phyloP scores from a whole-genome alignment of 2,797 vertebrate species.

The Sebastes minor region DNA sequence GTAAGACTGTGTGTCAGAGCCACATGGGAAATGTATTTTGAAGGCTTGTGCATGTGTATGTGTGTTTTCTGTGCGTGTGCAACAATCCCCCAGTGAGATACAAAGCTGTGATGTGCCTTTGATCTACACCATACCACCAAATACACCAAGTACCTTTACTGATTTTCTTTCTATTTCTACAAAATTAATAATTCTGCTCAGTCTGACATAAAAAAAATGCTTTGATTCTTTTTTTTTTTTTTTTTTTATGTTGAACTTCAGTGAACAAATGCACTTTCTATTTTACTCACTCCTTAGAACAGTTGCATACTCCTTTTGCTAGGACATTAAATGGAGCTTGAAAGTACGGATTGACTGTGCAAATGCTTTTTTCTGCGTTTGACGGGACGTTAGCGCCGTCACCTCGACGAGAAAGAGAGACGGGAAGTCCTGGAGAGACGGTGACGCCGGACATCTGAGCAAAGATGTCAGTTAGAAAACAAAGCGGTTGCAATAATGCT shows the following conservation, averaged over 20 bases:
- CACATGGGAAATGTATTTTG: slow-evolving; percentile 48
- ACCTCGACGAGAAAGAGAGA: not conserved
- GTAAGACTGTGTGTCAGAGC: slow-evolving; percentile 49
- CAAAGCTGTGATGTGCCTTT: slow-evolving; percentile 79
- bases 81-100: slow-evolving; percentile 72
- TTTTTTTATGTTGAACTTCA: slow-evolving; percentile 71
- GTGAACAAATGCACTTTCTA: slow-evolving; percentile 76
- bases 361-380: slow-evolving; percentile 62
- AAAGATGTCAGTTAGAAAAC: not conserved
- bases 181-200: slow-evolving; percentile 63
- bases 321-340: slow-evolving; percentile 79
- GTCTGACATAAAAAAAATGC: slow-evolving; percentile 62
- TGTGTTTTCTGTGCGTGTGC: slow-evolving; percentile 70
- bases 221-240: slow-evolving; percentile 72
- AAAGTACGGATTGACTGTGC: slow-evolving; percentile 67
- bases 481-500: not conserved
- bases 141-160: slow-evolving; percentile 65
- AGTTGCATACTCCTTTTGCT: slow-evolving; percentile 72
- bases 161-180: slow-evolving; percentile 71
- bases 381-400: not conserved
- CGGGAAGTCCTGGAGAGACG: not conserved
- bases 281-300: slow-evolving; percentile 72
- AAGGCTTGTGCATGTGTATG: slow-evolving; percentile 66
- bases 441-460: not conserved
- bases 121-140: slow-evolving; percentile 71